phyloP scores from a whole-genome alignment of 2,888 invertebrate genomes.

The Pantelozetes paolii region DNA sequence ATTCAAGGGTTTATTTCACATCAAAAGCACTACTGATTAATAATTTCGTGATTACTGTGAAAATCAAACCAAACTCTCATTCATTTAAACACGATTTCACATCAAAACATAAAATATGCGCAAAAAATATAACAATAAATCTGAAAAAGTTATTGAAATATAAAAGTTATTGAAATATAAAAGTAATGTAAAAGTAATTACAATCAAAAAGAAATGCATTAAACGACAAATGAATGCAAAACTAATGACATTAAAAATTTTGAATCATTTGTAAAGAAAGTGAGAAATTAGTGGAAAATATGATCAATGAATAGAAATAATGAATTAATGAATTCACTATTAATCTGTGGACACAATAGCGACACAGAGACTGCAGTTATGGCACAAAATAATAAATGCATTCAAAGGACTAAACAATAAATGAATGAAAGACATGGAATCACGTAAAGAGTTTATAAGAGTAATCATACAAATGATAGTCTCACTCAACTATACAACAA shows the following conservation, averaged over 20 bases:
- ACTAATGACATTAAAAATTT: slow-evolving; percentile 19
- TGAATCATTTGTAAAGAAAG: slow-evolving; percentile 21
- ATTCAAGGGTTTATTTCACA: too few species aligned
- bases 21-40: too few species aligned
- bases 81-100: too few species aligned
- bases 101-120: background rate
- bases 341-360: slow-evolving; percentile 13
- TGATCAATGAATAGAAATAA: slow-evolving; percentile 19
- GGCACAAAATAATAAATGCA: slow-evolving; percentile 26
- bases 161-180: too few species aligned
- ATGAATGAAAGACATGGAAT: slow-evolving; percentile 34
- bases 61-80: background rate
- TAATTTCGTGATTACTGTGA: too few species aligned
- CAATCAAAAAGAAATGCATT: too few species aligned
- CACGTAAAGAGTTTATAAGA: slow-evolving; percentile 31
- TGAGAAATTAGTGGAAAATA: slow-evolving; percentile 4
- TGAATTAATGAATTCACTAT: slow-evolving; percentile 16
- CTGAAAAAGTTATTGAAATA: slow-evolving; percentile 69
- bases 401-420: slow-evolving; percentile 32
- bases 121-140: background rate
- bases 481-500: background rate
- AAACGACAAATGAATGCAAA: background rate
- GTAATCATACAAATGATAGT: slow-evolving; percentile 17
- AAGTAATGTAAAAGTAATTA: too few species aligned
- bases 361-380: background rate